Evolutionary conservation across 2,797 vertebrate species (phyloP), one percentile per base, ranked within the genome.

Genomic region (Lagocephalus sceleratus): DNA sequence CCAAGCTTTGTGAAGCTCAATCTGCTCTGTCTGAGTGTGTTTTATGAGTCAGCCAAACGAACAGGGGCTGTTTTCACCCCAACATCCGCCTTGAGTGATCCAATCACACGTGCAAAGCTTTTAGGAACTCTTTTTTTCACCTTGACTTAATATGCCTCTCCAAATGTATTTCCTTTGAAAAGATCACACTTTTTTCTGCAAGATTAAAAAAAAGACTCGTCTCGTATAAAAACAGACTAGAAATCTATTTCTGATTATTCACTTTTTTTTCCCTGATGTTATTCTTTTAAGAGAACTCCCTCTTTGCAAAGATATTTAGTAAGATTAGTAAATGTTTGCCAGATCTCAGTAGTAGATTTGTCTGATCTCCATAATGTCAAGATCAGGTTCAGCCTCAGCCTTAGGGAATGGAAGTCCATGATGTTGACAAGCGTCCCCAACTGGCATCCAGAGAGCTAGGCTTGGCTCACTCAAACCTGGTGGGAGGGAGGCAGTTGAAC

Each of bases 21-120:
- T 83, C 80, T 85, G 82, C 71, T 79, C 65, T 49, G 84, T 85
- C 78, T 85, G 70, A 68, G 78, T 77, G 62, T 67, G 50, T 64
- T 65, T 63, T 77, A 55, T 78, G 58, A 75, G 57, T 78, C 76
- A 79, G 46, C 26, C 72, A 56, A 51, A 75, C 57, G 57, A 59
- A 60, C 43, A 55, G 32, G 32, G 32, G 32, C 12, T 5, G 12
- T 35, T 35, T 2, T 35, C 32, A 14, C 32, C 32, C 14, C 32
- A 35, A 14, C 12, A 35, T 35, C 32, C 32, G 14, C 14, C 32
- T 14, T 10, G 10, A 35, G 32, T 35, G 32, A 35, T 10, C 4
- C 32, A 35, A 14, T 12, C 42, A 56, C 50, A 51, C 54, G 45
- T 19, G 49, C 62, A 54, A 5, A 46, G 32, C 19, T 43, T 43